Evolutionary conservation across 2,113 vertebrate genomes (phyloP).

Genomic region (Pterocles gutturalis): DNA sequence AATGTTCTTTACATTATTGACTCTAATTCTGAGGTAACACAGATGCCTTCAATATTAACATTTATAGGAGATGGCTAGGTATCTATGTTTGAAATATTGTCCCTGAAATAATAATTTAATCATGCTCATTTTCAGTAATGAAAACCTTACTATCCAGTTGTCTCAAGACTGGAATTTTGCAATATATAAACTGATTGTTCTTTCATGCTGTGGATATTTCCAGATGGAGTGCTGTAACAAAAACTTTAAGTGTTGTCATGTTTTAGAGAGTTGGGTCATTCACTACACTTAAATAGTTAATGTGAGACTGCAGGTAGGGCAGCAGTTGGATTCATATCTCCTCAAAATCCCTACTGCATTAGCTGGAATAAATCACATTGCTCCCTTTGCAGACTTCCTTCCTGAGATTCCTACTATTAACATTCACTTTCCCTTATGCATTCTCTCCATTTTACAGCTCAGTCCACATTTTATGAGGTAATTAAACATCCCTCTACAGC

Average conservation of each 20-base stretch:
- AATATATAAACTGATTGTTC: neutral
- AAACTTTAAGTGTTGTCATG: rapidly evolving
- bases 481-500: neutral
- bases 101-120: neutral
- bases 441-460: neutral
- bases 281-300: neutral
- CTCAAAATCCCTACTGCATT: neutral
- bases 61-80: neutral
- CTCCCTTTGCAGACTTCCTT: neutral
- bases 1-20: neutral
- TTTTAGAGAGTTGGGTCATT: neutral
- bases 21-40: neutral
- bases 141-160: neutral
- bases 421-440: neutral
- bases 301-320: neutral
- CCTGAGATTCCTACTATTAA: neutral
- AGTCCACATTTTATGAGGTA: neutral
- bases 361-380: neutral
- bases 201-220: neutral
- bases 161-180: neutral
- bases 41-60: neutral
- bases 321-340: neutral
- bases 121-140: neutral
- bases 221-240: neutral
- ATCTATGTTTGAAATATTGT: neutral